phyloP scores from a whole-genome alignment of 2,888 invertebrate species.

The Parnassius apollo region DNA sequence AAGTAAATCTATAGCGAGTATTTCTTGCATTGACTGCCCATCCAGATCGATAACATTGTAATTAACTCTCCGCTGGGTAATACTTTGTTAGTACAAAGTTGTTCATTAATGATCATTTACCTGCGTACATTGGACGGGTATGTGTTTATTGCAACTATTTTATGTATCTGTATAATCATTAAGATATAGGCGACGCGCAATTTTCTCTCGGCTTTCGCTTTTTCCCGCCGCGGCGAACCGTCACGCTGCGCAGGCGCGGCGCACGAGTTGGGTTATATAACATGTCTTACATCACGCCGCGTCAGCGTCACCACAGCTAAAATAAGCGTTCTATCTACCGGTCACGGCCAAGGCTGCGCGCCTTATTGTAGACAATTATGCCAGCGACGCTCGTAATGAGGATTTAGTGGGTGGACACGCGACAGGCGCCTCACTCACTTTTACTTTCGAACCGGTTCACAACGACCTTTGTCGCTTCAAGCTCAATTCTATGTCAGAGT shows the following conservation, averaged over 20 bases:
- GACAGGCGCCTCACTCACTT: slow-evolving; percentile 63
- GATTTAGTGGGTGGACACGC: slow-evolving; percentile 77
- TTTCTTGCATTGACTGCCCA: slow-evolving; percentile 19
- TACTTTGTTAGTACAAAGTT: slow-evolving; percentile 7
- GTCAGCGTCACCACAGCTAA: slow-evolving; percentile 76
- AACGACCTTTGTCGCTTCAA: slow-evolving; percentile 58
- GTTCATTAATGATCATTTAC: not conserved
- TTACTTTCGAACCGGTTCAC: slow-evolving; percentile 75
- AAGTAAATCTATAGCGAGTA: slow-evolving; percentile 11
- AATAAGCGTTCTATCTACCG: slow-evolving; percentile 75
- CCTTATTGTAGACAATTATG: slow-evolving; percentile 70
- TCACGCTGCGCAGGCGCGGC: slow-evolving; percentile 32
- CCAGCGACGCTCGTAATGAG: slow-evolving; percentile 68
- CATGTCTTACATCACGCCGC: slow-evolving; percentile 69
- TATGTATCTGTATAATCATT: slow-evolving; percentile 2
- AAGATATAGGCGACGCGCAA: slow-evolving; percentile 43
- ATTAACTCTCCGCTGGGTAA: slow-evolving; percentile 12
- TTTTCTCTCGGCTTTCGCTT: slow-evolving; percentile 74
- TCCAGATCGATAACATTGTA: slow-evolving; percentile 5
- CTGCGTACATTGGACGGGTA: not conserved
- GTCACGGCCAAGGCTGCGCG: slow-evolving; percentile 80
- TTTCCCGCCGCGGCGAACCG: slow-evolving; percentile 42
- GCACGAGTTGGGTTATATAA: slow-evolving; percentile 59
- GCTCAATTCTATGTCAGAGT: slow-evolving; percentile 43
- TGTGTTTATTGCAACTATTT: slow-evolving; percentile 1